Evolutionary conservation across 2,797 vertebrate species (phyloP), one percentile per base, ranked within the genome.

Genomic region (Eulemur rubriventer): DNA sequence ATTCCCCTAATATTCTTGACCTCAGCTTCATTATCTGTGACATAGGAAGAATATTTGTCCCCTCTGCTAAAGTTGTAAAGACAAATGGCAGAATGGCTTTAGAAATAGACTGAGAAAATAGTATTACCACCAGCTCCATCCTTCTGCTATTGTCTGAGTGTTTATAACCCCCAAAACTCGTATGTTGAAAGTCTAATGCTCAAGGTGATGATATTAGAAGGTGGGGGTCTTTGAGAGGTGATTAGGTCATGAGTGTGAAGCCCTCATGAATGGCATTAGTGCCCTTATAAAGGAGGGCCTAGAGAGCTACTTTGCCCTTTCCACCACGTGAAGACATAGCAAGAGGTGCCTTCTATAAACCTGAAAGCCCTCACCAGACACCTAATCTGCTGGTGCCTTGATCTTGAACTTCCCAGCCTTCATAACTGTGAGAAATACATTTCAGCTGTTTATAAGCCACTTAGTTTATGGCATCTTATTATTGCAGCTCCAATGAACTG

Each of bases 21-120:
- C 20, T 82, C 20, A 41, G 30, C 38, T 67, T 50, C 57, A n/a
- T 88, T 87, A 72, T 46, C 10, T 63, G 46, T 50, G 52, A 80
- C 52, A 65, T 50, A 55, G 67, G 43, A 59, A 80, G 76, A 69
- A 73, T 80, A 79, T n/a, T 10, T 87, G 46, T 76, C 28, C 55
- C 8, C 5, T 70, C 8, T 83, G 22, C 33, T 88, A 33, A 73
- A n/a, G 16, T 72, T 87, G 33, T 83, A 50, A 88, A 78, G 38
- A 94, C 24, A 63, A 81, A 81, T 8, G 43, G 11, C 24, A 76
- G 6, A 82, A 41, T 63, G 33, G 13, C 73, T 78, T 81, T 87
- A 55, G 35, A 82, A 86, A 65, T 57, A 43, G 67, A 88, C n/a
- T 11, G 20, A 86, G 61, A 91, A 90, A 85, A 81, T 92, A 94